A percentile compares a stretch with the other conserved stretches of the same genome.
Conservation (phyloP, 2,797 vertebrate species). For the Halcyon leucocephala region DNA sequence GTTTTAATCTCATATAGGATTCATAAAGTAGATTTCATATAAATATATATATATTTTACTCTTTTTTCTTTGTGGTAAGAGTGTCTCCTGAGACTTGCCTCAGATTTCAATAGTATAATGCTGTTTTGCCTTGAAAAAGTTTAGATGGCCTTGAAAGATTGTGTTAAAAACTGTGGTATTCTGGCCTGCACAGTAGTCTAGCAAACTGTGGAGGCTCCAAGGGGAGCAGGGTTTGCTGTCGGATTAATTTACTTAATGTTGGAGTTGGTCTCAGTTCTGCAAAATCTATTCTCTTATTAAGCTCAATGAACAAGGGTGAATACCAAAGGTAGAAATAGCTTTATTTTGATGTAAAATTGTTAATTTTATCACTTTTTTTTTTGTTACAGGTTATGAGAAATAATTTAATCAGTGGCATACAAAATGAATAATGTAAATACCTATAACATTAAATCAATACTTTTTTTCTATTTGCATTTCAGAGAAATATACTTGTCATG, state of each 20-base stretch:
- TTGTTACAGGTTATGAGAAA: constrained; percentile 1
- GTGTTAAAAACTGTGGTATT: background rate
- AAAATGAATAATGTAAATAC: constrained; percentile 67
- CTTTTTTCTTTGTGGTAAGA: background rate
- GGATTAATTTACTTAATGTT: background rate
- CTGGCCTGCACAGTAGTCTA: constrained; percentile 11
- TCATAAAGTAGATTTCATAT: background rate
- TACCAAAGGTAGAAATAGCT: constrained; percentile 12
- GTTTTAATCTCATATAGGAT: background rate
- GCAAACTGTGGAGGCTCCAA: constrained; percentile 11
- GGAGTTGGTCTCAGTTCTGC: constrained; percentile 11
- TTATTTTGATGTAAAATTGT: constrained; percentile 36
- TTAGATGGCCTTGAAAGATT: background rate
- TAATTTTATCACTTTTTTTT: constrained; percentile 46
- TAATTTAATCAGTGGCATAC: constrained; percentile 58
- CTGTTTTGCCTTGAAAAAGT: background rate
- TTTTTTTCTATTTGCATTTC: constrained; percentile 69
- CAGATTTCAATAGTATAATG: background rate
- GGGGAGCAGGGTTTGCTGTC: background rate
- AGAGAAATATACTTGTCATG: constrained; percentile 60
- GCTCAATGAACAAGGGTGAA: background rate
- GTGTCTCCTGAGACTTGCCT: background rate
- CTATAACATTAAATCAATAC: constrained; percentile 48
- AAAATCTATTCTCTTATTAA: constrained; percentile 4
- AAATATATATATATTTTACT: background rate